Evolutionary conservation across 2,888 invertebrate species (phyloP).

Genomic region (Lysandra coridon): DNA sequence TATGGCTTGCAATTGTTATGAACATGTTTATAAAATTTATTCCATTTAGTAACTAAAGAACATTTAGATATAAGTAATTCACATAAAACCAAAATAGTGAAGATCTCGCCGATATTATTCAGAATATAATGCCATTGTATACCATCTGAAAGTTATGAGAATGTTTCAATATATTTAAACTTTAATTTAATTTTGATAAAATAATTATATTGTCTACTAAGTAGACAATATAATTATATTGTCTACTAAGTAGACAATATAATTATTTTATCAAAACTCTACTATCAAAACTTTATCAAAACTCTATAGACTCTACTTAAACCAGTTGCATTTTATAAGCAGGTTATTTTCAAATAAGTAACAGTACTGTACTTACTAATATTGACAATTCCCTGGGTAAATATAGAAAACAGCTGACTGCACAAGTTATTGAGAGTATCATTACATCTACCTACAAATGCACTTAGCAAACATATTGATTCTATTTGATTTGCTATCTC

Average conservation of each 20-base stretch:
- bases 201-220: not conserved
- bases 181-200: not conserved
- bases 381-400: conserved; percentile 73
- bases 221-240: no score
- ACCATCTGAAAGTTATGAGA: conserved; percentile 58
- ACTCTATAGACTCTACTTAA: not conserved
- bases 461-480: conserved; percentile 82
- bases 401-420: conserved; percentile 87
- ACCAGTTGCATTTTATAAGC: not conserved
- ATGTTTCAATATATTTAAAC: no score
- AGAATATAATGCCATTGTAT: conserved; percentile 72
- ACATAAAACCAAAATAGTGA: conserved; percentile 83
- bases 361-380: conserved; percentile 57
- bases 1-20: conserved; percentile 83
- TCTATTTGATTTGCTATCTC: conserved; percentile 79
- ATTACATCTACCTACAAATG: conserved; percentile 85
- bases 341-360: conserved; percentile 11
- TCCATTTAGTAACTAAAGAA: conserved; percentile 83
- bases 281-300: no score
- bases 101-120: conserved; percentile 83
- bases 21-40: conserved; percentile 86
- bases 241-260: not conserved
- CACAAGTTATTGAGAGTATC: conserved; percentile 86
- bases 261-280: no score
- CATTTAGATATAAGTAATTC: conserved; percentile 80